Base-by-base conservation (phyloP, 2,888 invertebrate species). In the Gryllus longicercus region DNA sequence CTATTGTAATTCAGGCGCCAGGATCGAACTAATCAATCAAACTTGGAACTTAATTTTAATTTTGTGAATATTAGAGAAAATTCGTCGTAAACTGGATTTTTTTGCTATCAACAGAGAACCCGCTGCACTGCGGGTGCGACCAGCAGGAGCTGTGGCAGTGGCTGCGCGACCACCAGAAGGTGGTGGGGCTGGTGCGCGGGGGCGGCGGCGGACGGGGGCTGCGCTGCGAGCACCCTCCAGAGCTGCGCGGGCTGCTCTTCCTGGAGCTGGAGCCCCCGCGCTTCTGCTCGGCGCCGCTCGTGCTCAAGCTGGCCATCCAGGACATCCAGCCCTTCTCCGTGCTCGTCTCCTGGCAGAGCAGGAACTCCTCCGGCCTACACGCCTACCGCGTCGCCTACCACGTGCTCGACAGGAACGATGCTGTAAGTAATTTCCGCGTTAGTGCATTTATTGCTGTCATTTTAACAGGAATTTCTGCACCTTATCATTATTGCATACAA, bases 101-200 rank as follows among this genome's bases (percentile, higher is more conserved):
- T 63, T 63, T 63, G 16, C 12, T n/a, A 8, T 63, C 4, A 8
- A 8, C 90, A 95, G 96, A 95, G 86, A 97, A 97, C 88, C 96
- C 97, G 76, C 89, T 97, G 84, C 92, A 93, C 82, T 97, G 97
- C 87, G 94, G 93, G 85, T 97, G 97, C 87, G 95, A 96, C 86
- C 92, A 96, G 82, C 94, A 96, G 88, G 95, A 95, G 86, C 90
- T 96, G 78, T 96, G 97, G 95, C 94, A 94, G 88, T 97, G 96
- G 97, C 90, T 97, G 86, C 91, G 95, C 85, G 77, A 5, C 86
- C 95, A 97, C 88, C 92, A 93, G 85, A 95, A 96, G 88, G 90
- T 94, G 81, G 84, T 85, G 82, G 63, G 63, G 16, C n/a, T 63
- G 63, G n/a, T n/a, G 14, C 63, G 63, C 49, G 38, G 2, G 23